phyloP scores from a whole-genome alignment of 2,797 vertebrate genomes.

The Triplophysa yarkandensis region DNA sequence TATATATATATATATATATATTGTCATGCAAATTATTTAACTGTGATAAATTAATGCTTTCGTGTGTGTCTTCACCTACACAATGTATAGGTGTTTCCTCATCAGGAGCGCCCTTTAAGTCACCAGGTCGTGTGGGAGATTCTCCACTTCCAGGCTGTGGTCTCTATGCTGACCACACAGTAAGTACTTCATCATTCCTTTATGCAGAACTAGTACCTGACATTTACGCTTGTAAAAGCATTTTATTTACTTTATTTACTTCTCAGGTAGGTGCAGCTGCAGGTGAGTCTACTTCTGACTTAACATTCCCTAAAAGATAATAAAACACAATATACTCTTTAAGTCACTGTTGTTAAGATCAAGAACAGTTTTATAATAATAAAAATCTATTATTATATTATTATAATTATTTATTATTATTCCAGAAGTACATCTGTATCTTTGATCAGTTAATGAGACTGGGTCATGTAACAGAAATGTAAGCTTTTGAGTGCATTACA shows the following conservation, averaged over 20 bases:
- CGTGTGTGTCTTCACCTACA: not conserved
- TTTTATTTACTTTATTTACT: slow-evolving; percentile 43
- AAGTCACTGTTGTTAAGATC: too few relatives aligned
- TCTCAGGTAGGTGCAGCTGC: slow-evolving; percentile 65
- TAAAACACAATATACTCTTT: too few relatives aligned
- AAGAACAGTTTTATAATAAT: not conserved
- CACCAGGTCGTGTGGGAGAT: slow-evolving; percentile 60
- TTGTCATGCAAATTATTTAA: too few relatives aligned
- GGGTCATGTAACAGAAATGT: not conserved
- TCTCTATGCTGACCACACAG: slow-evolving; percentile 59
- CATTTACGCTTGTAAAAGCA: not conserved
- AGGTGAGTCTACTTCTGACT: slow-evolving; percentile 51
- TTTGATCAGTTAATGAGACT: not conserved
- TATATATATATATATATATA: too few relatives aligned
- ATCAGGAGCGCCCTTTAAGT: slow-evolving; percentile 62
- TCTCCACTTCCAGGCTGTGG: slow-evolving; percentile 58
- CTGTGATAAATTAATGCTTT: not conserved
- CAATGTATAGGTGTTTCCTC: slow-evolving; percentile 57
- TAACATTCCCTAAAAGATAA: not conserved
- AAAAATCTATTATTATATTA: not conserved
- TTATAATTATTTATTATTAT: not conserved
- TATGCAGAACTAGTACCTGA: too few relatives aligned
- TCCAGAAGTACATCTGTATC: not conserved
- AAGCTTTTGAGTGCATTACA: not conserved
- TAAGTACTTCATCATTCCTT: slow-evolving; percentile 42